Conservation (phyloP, 2,113 vertebrate genomes). For the Elachura formosa region DNA sequence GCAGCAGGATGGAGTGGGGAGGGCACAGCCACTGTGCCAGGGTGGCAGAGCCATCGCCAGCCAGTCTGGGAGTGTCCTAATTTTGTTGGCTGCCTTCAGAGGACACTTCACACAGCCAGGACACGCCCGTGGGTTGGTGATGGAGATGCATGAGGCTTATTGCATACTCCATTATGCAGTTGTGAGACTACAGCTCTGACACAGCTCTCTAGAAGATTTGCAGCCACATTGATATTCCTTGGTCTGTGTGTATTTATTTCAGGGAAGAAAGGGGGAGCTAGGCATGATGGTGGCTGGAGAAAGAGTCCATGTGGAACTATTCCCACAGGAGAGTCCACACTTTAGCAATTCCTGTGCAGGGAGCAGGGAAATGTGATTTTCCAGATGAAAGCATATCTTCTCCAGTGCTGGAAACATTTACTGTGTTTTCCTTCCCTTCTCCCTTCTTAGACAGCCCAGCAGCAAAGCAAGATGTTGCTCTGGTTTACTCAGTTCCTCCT, state of each 20-base stretch:
- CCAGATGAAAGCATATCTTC: not conserved
- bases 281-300: not conserved
- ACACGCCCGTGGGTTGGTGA: not conserved
- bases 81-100: not conserved
- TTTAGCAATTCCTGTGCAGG: not conserved
- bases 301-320: not conserved
- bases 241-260: not conserved
- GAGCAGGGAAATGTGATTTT: not conserved
- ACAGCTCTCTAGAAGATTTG: not conserved
- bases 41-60: not conserved
- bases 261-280: not conserved
- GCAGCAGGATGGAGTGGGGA: not conserved
- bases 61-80: not conserved
- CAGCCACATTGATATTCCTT: not conserved
- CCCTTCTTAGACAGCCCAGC: not conserved
- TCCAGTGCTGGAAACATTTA: not conserved
- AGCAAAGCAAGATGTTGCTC: not conserved
- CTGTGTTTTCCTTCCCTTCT: not conserved
- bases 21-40: not conserved
- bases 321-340: not conserved
- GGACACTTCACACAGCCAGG: not conserved
- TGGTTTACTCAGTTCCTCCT: not conserved
- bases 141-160: slow-evolving; percentile 44
- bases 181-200: not conserved
- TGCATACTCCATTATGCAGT: slow-evolving; percentile 19